Conservation (phyloP, 2,888 invertebrate genomes). For the Cordylochernes scorpioides region DNA sequence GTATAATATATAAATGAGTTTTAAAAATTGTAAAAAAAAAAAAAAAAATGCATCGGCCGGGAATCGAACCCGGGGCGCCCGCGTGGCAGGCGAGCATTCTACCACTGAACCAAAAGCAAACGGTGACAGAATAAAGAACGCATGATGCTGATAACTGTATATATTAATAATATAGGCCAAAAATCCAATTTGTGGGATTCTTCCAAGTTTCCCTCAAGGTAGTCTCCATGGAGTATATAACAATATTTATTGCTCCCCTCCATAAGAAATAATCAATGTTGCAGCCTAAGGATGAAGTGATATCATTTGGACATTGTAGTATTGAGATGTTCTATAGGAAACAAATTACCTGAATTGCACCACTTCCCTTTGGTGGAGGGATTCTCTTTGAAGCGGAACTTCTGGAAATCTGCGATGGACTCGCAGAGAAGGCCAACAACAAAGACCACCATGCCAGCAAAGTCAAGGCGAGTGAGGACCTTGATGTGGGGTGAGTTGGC, state of each 20-base stretch:
- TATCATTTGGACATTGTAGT: not conserved
- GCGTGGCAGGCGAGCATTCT: too few relatives aligned
- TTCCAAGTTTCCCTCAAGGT: too few relatives aligned
- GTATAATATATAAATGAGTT: too few relatives aligned
- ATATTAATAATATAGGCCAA: too few relatives aligned
- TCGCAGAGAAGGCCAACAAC: conserved; percentile 58
- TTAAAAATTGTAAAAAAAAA: too few relatives aligned
- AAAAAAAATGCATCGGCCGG: too few relatives aligned
- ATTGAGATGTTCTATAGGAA: conserved; percentile 2
- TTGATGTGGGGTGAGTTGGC: not conserved
- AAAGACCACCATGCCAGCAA: conserved; percentile 56
- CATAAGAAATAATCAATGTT: not conserved
- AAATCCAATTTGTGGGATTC: too few relatives aligned
- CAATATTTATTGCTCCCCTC: conserved; percentile 16
- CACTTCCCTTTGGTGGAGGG: conserved; percentile 66
- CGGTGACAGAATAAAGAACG: too few relatives aligned
- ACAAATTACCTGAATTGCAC: conserved; percentile 50
- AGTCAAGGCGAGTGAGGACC: conserved; percentile 44
- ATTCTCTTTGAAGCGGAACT: conserved; percentile 66
- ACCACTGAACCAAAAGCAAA: too few relatives aligned
- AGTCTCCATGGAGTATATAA: too few relatives aligned
- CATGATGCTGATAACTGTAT: too few relatives aligned
- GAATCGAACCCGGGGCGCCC: too few relatives aligned
- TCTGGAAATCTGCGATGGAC: conserved; percentile 71
- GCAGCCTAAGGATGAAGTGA: not conserved